These are phyloP conservation scores for Daboia siamensis DNA, from an alignment of 2,113 vertebrate species.

Conservation along the genomic window DNA sequence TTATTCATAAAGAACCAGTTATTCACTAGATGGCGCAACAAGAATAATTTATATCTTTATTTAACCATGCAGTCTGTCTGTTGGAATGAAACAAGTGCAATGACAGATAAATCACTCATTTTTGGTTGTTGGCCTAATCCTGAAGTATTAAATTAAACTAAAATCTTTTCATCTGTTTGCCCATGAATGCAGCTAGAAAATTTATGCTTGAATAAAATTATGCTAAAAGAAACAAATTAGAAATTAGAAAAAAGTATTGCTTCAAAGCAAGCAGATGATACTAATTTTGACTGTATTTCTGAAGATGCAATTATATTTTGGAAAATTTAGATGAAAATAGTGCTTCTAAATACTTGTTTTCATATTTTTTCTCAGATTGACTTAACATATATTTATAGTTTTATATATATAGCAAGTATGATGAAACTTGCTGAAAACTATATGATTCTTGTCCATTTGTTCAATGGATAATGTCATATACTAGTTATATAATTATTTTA, in stretches of 20 bases:
- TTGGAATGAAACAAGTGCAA: conserved; percentile 50
- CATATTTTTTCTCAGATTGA: not conserved
- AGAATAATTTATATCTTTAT: conserved; percentile 60
- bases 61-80: conserved; percentile 26
- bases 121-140: conserved; percentile 17
- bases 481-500: not conserved
- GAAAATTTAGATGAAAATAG: not conserved
- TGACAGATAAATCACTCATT: conserved; percentile 26
- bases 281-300: not conserved
- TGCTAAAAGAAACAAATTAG: conserved; percentile 24
- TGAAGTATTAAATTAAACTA: conserved; percentile 27
- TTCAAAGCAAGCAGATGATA: conserved; percentile 2
- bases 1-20: not conserved
- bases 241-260: not conserved
- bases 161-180: conserved; percentile 23
- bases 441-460: not conserved
- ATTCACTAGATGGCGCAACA: conserved; percentile 68
- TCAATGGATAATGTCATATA: not conserved
- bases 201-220: conserved; percentile 32
- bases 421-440: not conserved
- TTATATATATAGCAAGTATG: not conserved
- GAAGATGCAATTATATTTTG: not conserved
- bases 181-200: conserved; percentile 10
- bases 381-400: not conserved
- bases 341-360: not conserved